These are phyloP conservation scores for Drosophila lutescens DNA, from an alignment of 2,888 invertebrate genomes.

Conservation along the genomic window DNA sequence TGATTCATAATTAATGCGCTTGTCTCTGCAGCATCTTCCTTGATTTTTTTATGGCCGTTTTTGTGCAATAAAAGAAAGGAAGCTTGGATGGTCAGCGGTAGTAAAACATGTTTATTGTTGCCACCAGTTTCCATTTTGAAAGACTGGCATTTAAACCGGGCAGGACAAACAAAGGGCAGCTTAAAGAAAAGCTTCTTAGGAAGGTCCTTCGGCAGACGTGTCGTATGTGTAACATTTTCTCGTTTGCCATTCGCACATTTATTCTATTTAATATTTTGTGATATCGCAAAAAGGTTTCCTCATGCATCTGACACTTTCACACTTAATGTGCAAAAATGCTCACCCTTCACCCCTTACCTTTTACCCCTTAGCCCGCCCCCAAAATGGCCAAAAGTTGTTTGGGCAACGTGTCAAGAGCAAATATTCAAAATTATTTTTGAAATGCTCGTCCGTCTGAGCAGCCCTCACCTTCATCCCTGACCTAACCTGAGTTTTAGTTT, in stretches of 20 bases:
- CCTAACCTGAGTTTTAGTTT: slow-evolving; percentile 5
- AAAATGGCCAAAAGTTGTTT: slow-evolving; percentile 34
- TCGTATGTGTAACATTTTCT: slow-evolving; percentile 64
- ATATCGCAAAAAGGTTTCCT: slow-evolving; percentile 56
- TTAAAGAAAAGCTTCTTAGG: slow-evolving; percentile 48
- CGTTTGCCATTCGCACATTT: slow-evolving; percentile 24
- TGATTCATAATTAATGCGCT: slow-evolving; percentile 75
- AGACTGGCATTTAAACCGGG: background rate
- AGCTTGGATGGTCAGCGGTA: slow-evolving; percentile 36
- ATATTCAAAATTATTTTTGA: slow-evolving; percentile 79
- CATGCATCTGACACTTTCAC: slow-evolving; percentile 77
- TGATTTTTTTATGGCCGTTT: slow-evolving; percentile 29
- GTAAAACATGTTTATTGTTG: slow-evolving; percentile 47
- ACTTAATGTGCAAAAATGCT: slow-evolving; percentile 67
- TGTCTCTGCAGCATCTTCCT: slow-evolving; percentile 14
- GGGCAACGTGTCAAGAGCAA: slow-evolving; percentile 76
- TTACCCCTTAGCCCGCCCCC: slow-evolving; percentile 1
- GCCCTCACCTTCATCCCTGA: slow-evolving; percentile 17
- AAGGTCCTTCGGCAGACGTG: slow-evolving; percentile 47
- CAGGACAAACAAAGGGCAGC: slow-evolving; percentile 47
- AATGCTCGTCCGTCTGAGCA: slow-evolving; percentile 54
- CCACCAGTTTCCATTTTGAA: slow-evolving; percentile 29
- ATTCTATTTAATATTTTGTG: slow-evolving; percentile 72
- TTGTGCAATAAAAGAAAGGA: slow-evolving; percentile 35
- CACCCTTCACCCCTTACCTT: slow-evolving; percentile 21